phyloP scores from a whole-genome alignment of 2,113 vertebrate genomes.

The Thalassarche chlororhynchos region DNA sequence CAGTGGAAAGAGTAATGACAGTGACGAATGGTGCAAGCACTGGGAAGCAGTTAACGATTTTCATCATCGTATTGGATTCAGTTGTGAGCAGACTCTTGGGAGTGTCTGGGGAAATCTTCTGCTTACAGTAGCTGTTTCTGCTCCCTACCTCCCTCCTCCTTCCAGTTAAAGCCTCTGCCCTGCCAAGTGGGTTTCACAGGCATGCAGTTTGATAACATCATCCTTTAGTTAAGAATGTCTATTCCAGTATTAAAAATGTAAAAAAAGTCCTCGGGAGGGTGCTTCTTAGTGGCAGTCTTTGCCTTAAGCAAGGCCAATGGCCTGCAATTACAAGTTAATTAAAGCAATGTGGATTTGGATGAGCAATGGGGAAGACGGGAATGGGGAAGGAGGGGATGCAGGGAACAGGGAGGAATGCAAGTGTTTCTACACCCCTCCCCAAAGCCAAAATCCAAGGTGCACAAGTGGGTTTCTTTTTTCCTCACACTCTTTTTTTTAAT shows the following conservation, averaged over 20 bases:
- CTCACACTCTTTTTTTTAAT: not conserved
- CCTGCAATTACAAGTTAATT: conserved; percentile 37
- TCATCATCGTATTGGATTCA: not conserved
- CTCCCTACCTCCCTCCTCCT: conserved; percentile 41
- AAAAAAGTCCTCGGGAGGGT: conserved; percentile 19
- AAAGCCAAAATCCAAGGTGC: conserved; percentile 49
- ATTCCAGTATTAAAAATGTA: conserved; percentile 63
- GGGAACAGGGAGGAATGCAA: not conserved
- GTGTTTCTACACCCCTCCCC: conserved; percentile 9
- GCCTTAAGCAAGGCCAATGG: not conserved
- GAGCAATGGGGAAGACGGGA: conserved; percentile 26
- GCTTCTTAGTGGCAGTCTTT: conserved; percentile 18
- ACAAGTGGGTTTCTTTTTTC: conserved; percentile 3
- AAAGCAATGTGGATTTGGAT: conserved; percentile 61
- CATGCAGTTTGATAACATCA: not conserved
- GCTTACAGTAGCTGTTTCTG: conserved; percentile 47
- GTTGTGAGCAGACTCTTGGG: conserved; percentile 28
- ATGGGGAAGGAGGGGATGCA: not conserved
- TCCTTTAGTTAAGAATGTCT: conserved; percentile 48
- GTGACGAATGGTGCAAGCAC: not conserved
- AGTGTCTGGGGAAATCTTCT: conserved; percentile 7
- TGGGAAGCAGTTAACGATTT: conserved; percentile 30
- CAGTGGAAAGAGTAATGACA: not conserved
- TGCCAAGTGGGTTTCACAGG: conserved; percentile 54
- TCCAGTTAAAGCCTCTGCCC: conserved; percentile 64